These are phyloP conservation scores for Podabrus alpinus DNA, from an alignment of 2,888 invertebrate species.

Conservation along the genomic window DNA sequence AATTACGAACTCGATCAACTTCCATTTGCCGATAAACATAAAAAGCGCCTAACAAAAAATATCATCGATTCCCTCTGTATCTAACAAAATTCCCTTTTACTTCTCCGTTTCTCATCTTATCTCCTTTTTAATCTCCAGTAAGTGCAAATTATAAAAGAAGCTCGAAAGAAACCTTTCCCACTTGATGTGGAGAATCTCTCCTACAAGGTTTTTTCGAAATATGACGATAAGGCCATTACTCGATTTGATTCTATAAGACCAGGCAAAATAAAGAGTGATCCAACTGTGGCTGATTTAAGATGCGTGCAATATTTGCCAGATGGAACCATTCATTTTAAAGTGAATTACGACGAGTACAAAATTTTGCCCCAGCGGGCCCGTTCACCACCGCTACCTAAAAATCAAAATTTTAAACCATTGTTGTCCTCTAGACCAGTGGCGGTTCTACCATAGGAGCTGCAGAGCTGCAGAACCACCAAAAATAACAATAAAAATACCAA, in stretches of 20 bases:
- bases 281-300: background rate
- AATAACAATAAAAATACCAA: no score
- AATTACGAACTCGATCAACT: no score
- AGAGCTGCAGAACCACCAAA: no score
- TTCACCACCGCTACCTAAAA: background rate
- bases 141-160: background rate
- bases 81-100: no score
- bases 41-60: no score
- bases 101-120: no score
- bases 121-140: background rate
- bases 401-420: no score
- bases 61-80: no score
- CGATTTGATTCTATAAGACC: background rate
- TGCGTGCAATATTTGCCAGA: background rate
- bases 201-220: background rate
- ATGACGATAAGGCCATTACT: background rate
- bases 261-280: background rate
- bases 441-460: no score
- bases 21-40: no score
- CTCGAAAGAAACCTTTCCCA: background rate
- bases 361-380: background rate
- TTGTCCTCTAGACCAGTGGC: no score
- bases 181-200: constrained; percentile 3
- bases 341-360: constrained; percentile 3
- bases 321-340: constrained; percentile 1